Evolutionary conservation across 2,888 invertebrate genomes (phyloP).

Genomic region (Emmelina monodactyla): DNA sequence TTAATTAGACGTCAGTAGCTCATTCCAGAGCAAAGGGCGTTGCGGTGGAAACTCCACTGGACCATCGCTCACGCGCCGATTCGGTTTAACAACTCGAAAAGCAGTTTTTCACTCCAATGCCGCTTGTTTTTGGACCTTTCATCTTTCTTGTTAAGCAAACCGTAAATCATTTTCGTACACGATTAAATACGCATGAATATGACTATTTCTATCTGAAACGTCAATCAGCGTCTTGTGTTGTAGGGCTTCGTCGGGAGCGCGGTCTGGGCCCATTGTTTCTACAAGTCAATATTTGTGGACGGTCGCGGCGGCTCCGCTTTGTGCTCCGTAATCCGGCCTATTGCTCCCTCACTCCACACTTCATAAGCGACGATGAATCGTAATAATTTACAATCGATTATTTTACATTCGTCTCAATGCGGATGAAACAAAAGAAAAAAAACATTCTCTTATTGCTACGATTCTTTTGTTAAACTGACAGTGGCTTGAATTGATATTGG

Average conservation of each 20-base stretch:
- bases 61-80: slow-evolving; percentile 53
- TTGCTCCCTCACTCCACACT: slow-evolving; percentile 43
- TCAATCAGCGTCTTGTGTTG: slow-evolving; percentile 34
- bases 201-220: slow-evolving; percentile 25
- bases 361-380: slow-evolving; percentile 53
- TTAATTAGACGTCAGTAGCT: slow-evolving; percentile 55
- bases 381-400: slow-evolving; percentile 58
- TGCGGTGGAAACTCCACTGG: slow-evolving; percentile 63
- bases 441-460: slow-evolving; percentile 40
- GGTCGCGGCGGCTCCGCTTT: slow-evolving; percentile 48
- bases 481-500: too few relatives aligned
- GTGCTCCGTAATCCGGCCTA: slow-evolving; percentile 46
- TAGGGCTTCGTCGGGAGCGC: slow-evolving; percentile 2
- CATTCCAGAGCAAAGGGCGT: slow-evolving; percentile 56
- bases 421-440: slow-evolving; percentile 31
- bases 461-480: slow-evolving; percentile 23
- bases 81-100: slow-evolving; percentile 63
- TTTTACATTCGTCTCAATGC: slow-evolving; percentile 42
- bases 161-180: slow-evolving; percentile 29
- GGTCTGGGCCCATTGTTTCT: slow-evolving; percentile 46
- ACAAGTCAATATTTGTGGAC: slow-evolving; percentile 64
- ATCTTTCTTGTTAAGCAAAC: slow-evolving; percentile 50
- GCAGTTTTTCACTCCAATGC: slow-evolving; percentile 54
- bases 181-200: background rate
- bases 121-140: slow-evolving; percentile 62